Evolutionary conservation across 2,797 vertebrate species (phyloP).

Genomic region (Neomorphus geoffroyi): DNA sequence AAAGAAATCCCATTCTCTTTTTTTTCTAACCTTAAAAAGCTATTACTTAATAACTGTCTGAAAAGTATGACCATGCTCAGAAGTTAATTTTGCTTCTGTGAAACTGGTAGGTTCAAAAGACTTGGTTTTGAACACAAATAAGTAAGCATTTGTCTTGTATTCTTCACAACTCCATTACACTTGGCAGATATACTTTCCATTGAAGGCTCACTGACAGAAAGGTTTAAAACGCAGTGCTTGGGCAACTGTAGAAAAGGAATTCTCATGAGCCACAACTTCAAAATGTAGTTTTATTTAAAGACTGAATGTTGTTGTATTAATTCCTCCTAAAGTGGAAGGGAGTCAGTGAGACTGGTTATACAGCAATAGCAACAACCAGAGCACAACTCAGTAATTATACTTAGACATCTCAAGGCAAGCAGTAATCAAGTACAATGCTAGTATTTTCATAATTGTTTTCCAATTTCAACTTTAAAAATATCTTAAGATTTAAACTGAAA

Average conservation of each 20-base stretch:
- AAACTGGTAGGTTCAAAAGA: neutral
- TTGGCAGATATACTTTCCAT: neutral
- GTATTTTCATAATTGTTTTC: neutral
- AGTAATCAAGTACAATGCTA: neutral
- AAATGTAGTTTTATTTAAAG: neutral
- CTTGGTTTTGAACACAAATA: neutral
- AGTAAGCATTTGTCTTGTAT: rapidly evolving
- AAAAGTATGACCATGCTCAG: neutral
- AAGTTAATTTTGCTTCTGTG: neutral
- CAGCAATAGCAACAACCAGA: neutral
- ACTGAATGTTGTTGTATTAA: neutral
- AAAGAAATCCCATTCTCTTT: neutral
- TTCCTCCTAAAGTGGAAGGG: neutral
- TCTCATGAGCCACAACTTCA: neutral
- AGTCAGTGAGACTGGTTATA: constrained; percentile 32
- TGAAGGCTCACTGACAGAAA: neutral
- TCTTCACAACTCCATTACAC: neutral
- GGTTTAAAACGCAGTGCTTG: neutral
- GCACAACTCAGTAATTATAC: neutral
- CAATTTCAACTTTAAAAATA: neutral
- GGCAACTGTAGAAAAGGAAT: neutral
- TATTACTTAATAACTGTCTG: neutral
- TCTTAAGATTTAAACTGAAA: neutral
- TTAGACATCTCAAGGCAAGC: neutral
- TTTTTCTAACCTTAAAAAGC: neutral